Evolutionary conservation across 2,888 invertebrate genomes (phyloP), one percentile per base, ranked within the genome.

Genomic region (Drosophila glabriapex): DNA sequence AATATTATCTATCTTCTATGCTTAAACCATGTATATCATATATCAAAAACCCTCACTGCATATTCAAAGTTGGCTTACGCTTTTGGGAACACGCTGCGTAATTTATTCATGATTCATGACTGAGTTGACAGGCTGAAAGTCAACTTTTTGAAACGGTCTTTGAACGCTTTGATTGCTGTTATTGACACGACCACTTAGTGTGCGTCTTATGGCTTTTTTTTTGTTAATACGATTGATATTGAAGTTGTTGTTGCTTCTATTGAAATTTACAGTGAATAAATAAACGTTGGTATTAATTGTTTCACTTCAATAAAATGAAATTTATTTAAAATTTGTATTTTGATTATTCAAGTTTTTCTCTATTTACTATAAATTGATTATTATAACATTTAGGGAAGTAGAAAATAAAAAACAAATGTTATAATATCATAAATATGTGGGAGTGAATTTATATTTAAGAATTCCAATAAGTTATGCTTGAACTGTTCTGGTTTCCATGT

Each of bases 81-180:
- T 82, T 73, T n/a, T 70, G n/a, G 65, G 85, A 82, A 82, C 78
- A 60, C 49, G 35, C 56, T 33, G 52, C 4, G 9, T 5, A 37
- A 25, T 9, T 10, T 61, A 53, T 49, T 50, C 50, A 60, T 52
- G 43, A 37, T 56, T 52, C 37, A 60, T 68, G 68, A 72, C 62
- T 70, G 53, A 63, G 53, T 60, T 62, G 68, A 66, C 66, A 54
- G 54, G n/a, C 53, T 62, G 41, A 69, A 68, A 46, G 56, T 68
- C 52, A 68, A 67, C 43, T 56, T 63, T 49, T 49, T 54, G 83
- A 64, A 63, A 76, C 71, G 83, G 63, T 88, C 69, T 76, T 61
- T 88, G 69, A 76, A 54, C 66, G 41, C 63, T 70, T 74, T 83
- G 85, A 88, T 83, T 80, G 83, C 69, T 83, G 89, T 60, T 76